Evolutionary conservation across 2,113 vertebrate species (phyloP).

Genomic region (Pterocles orientalis): DNA sequence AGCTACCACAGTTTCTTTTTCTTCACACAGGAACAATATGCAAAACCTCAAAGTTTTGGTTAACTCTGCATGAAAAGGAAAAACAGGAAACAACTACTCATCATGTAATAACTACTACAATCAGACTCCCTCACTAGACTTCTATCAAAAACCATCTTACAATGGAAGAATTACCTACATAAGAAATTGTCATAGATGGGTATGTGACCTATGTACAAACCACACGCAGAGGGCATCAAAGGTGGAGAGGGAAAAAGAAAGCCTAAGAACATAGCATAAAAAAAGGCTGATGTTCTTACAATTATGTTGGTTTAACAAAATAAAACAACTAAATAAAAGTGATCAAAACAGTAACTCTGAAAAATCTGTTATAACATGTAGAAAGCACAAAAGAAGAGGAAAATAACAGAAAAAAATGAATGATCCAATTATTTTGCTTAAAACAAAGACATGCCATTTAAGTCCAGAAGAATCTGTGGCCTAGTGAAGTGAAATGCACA

Average conservation of each 20-base stretch:
- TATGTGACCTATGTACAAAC: neutral
- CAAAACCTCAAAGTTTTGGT: neutral
- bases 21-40: neutral
- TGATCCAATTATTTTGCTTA: neutral
- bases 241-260: neutral
- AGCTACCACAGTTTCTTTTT: neutral
- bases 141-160: neutral
- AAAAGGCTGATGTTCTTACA: neutral
- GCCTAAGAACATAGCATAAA: neutral
- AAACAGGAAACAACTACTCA: neutral
- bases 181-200: neutral
- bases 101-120: neutral
- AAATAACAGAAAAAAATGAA: neutral
- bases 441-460: neutral
- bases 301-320: neutral
- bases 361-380: neutral
- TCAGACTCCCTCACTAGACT: neutral
- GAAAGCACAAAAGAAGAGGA: neutral
- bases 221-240: neutral
- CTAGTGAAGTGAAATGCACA: neutral
- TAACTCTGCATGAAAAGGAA: neutral
- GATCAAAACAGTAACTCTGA: neutral
- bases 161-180: neutral
- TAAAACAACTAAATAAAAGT: neutral
- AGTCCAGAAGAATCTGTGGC: neutral